These are phyloP conservation scores for Noctua fimbriata DNA, from an alignment of 2,888 invertebrate genomes.

Conservation along the genomic window DNA sequence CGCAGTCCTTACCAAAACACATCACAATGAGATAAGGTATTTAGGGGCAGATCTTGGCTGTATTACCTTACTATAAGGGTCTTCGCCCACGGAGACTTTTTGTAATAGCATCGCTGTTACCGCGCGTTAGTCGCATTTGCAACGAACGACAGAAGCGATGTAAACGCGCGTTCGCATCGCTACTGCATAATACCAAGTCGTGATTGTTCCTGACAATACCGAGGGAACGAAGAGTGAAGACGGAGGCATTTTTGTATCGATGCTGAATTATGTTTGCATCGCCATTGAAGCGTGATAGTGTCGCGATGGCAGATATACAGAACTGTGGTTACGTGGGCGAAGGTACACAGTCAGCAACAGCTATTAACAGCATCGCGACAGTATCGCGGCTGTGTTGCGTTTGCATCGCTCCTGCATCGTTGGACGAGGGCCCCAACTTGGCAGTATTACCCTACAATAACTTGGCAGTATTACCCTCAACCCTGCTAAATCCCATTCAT, in stretches of 20 bases:
- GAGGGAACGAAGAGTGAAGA: neutral
- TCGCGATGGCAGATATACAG: neutral
- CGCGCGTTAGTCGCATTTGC: neutral
- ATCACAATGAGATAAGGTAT: constrained; percentile 56
- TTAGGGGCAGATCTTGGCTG: constrained; percentile 33
- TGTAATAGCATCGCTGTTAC: neutral
- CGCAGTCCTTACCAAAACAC: constrained; percentile 19
- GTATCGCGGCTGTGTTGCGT: neutral
- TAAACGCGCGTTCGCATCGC: neutral
- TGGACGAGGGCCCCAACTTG: constrained; percentile 1
- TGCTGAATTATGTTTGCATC: neutral
- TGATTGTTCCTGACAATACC: neutral
- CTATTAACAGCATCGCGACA: neutral
- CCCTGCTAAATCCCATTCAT: constrained; percentile 55
- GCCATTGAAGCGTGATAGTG: neutral
- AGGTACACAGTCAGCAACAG: neutral
- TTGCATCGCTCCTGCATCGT: neutral
- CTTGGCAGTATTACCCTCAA: constrained; percentile 25
- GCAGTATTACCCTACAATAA: constrained; percentile 15
- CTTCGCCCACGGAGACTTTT: neutral
- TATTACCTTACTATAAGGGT: constrained; percentile 15
- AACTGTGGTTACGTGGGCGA: neutral
- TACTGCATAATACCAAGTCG: neutral
- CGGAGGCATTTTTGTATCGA: neutral
- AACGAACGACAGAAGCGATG: neutral